Evolutionary conservation across 1,140 invertebrate species (phyloP).

Genomic region (Drosophila bocki): DNA sequence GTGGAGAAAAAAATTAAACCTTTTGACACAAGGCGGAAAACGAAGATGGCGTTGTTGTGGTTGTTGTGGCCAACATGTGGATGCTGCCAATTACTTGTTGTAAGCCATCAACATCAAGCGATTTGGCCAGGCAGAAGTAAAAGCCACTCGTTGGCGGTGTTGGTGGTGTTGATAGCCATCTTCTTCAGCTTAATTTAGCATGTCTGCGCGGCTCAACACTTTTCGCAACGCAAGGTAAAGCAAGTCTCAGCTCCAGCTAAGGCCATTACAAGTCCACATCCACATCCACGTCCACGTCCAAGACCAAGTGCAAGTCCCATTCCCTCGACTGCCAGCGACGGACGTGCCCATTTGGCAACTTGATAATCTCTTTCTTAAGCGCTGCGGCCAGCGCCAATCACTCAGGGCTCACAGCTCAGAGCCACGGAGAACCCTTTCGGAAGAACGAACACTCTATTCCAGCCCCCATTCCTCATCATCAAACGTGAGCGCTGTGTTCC

Average conservation of each 20-base stretch:
- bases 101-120: constrained; percentile 84
- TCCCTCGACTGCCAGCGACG: constrained; percentile 41
- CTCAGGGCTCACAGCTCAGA: constrained; percentile 45
- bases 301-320: constrained; percentile 17
- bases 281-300: constrained; percentile 2
- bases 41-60: constrained; percentile 58
- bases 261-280: constrained; percentile 4
- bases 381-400: constrained; percentile 74
- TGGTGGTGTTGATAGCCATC: constrained; percentile 84
- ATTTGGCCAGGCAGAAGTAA: constrained; percentile 71
- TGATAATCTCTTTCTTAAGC: constrained; percentile 84
- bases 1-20: constrained; percentile 72
- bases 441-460: constrained; percentile 46
- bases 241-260: constrained; percentile 8
- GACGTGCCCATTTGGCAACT: constrained; percentile 83
- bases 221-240: constrained; percentile 44
- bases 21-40: constrained; percentile 77
- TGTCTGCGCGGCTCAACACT: constrained; percentile 84
- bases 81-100: constrained; percentile 84
- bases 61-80: constrained; percentile 66
- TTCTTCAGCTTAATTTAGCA: constrained; percentile 85
- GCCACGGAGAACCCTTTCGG: constrained; percentile 13
- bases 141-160: constrained; percentile 58
- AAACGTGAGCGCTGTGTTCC: constrained; percentile 81
- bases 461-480: constrained; percentile 43